These are phyloP conservation scores for Tenualosa ilisha DNA, from an alignment of 2,797 vertebrate genomes.

Conservation along the genomic window DNA sequence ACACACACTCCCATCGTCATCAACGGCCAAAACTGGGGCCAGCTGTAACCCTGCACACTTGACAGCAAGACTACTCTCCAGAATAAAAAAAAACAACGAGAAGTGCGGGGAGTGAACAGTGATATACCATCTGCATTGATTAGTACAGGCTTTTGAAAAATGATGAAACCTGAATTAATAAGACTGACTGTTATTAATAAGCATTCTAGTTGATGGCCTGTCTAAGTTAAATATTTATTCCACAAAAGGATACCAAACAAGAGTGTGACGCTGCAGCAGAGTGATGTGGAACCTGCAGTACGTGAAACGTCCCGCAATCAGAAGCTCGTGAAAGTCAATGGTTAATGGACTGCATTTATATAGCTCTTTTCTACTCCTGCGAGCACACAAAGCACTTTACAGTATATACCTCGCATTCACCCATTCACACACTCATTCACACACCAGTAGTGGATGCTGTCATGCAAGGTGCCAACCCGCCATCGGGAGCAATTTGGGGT, in stretches of 20 bases:
- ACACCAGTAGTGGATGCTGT: too few species aligned
- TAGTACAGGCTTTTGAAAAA: not conserved
- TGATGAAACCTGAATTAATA: not conserved
- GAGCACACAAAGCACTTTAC: too few species aligned
- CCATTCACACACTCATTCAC: too few species aligned
- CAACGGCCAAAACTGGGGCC: constrained; percentile 2
- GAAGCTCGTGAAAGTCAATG: not conserved
- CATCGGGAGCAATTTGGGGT: too few species aligned
- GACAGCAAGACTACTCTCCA: not conserved
- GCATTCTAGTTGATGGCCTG: not conserved
- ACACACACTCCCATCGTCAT: not conserved
- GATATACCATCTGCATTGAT: not conserved
- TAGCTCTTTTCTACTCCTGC: too few species aligned
- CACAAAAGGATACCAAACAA: not conserved
- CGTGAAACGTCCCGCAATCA: not conserved
- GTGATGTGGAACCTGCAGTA: not conserved
- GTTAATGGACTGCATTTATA: too few species aligned
- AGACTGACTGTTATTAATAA: not conserved
- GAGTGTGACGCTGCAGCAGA: not conserved
- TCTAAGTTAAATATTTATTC: constrained; percentile 20
- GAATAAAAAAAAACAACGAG: not conserved
- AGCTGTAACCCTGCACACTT: constrained; percentile 19
- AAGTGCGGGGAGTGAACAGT: not conserved
- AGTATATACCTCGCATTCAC: too few species aligned
- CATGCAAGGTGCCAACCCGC: too few species aligned